Evolutionary conservation across 2,888 invertebrate species (phyloP).

Genomic region (Leucoptera coffeella): DNA sequence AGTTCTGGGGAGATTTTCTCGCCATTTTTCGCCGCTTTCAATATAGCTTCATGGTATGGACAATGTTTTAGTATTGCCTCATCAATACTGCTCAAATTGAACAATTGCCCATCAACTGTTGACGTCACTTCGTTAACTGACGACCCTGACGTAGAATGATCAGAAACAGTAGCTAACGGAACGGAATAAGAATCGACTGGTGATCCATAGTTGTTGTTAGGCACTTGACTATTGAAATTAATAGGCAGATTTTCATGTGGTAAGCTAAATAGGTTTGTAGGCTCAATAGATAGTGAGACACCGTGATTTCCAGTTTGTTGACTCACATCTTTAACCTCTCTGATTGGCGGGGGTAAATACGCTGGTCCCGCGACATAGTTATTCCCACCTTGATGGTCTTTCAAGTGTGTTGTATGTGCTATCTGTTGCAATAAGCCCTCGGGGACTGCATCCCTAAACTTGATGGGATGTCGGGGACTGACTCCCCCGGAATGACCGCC

Average conservation of each 20-base stretch:
- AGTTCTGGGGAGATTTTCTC: conserved; percentile 38
- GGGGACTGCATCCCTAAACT: conserved; percentile 70
- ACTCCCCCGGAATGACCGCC: conserved; percentile 34
- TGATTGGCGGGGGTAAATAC: conserved; percentile 62
- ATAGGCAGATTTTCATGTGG: conserved; percentile 39
- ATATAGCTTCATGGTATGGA: conserved; percentile 45
- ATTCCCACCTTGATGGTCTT: conserved; percentile 54
- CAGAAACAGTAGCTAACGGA: conserved; percentile 40
- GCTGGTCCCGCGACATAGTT: conserved; percentile 41
- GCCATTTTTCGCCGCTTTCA: conserved; percentile 31
- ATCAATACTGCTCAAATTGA: conserved; percentile 29
- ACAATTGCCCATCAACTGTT: conserved; percentile 29
- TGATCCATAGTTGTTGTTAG: conserved; percentile 29
- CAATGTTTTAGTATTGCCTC: conserved; percentile 45
- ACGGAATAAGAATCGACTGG: conserved; percentile 47
- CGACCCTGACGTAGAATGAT: conserved; percentile 42
- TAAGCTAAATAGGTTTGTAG: conserved; percentile 43
- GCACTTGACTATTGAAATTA: conserved; percentile 31
- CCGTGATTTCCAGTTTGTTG: conserved; percentile 18
- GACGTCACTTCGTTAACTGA: conserved; percentile 25
- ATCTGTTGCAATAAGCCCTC: conserved; percentile 62
- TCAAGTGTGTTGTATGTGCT: conserved; percentile 56
- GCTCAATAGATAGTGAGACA: conserved; percentile 36
- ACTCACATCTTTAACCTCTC: conserved; percentile 44
- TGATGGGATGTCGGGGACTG: conserved; percentile 56